Evolutionary conservation across 2,888 invertebrate genomes (phyloP), one percentile per base, ranked within the genome.

Genomic region (Coleophora deauratella): DNA sequence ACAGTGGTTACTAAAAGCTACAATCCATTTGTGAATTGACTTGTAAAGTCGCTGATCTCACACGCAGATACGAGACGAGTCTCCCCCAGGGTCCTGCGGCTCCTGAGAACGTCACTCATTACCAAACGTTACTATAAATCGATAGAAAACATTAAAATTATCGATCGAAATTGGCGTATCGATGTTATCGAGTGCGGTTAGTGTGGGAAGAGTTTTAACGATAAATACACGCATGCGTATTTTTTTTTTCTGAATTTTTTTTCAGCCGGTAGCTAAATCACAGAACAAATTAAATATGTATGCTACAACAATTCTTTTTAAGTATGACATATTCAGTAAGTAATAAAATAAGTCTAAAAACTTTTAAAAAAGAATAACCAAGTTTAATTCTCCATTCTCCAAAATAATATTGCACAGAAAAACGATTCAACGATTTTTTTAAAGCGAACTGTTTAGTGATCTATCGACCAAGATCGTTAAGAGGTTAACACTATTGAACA

Each of bases 51-150:
- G 45, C 52, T 66, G 82, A 84, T 84, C 78, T 84, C 84, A 74
- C 84, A 84, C 72, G 72, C 54, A 70, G 84, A 84, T 84, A 81
- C 38, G 51, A 21, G 21, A 21, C 6, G 21, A 21, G 21, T 21
- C 52, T 45, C 61, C 72, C 54, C 77, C 75, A 71, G 66, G 56
- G 63, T 78, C 81, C 63, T 76, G 64, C 62, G 72, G 50, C 63
- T 71, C 68, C 69, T 77, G 81, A 76, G 77, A 81, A 81, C 76
- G 64, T 65, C 68, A 72, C 71, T 80, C 72, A 70, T 79, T 80
- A 78, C 61, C 11, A 31, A 21, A 35, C 27, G 27, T 37, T 34
- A 21, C 21, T 35, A 33, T 41, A 42, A 11, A 11, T 42, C 44
- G 35, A 38, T 41, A 27, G 31, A 33, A 15, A 32, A 45, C 46